These are phyloP conservation scores for Osmoderma eremita DNA, from an alignment of 2,888 invertebrate genomes.

Conservation along the genomic window DNA sequence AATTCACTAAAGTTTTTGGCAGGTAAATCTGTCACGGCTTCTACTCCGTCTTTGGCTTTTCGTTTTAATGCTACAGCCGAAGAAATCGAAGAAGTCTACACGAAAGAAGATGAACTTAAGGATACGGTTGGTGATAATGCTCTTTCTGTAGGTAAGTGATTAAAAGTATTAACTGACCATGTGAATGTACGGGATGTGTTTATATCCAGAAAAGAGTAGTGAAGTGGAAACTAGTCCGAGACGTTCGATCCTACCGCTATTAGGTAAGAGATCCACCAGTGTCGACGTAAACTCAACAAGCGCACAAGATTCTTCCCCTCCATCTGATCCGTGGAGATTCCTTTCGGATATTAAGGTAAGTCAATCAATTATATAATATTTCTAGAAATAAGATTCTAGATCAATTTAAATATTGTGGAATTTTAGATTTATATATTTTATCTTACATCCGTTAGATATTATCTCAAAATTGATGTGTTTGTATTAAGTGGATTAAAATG, in stretches of 20 bases:
- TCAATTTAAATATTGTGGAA: too few species aligned
- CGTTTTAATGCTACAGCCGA: conserved; percentile 83
- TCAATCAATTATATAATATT: background rate
- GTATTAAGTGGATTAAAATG: too few species aligned
- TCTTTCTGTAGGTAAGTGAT: conserved; percentile 8
- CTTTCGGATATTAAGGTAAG: conserved; percentile 72
- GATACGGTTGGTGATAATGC: background rate
- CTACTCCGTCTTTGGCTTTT: conserved; percentile 69
- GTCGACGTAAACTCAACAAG: conserved; percentile 63
- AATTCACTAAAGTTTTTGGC: conserved; percentile 2
- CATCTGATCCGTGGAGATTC: conserved; percentile 77
- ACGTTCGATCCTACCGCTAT: conserved; percentile 69
- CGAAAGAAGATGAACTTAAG: conserved; percentile 68
- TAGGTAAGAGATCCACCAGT: conserved; percentile 72
- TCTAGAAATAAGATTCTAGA: too few species aligned
- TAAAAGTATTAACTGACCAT: background rate
- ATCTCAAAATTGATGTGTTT: too few species aligned
- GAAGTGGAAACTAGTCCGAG: conserved; percentile 65
- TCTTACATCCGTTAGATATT: too few species aligned
- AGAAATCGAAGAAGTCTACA: conserved; percentile 75
- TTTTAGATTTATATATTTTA: too few species aligned
- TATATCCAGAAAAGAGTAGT: conserved; percentile 35
- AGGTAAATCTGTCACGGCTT: conserved; percentile 63
- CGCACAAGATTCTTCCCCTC: conserved; percentile 61
- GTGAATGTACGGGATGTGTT: background rate